A percentile compares a stretch with the other conserved stretches of the same genome.
These are phyloP conservation scores for Drosophila meridionalis DNA, from an alignment of 2,888 invertebrate species.

Conservation along the genomic window DNA sequence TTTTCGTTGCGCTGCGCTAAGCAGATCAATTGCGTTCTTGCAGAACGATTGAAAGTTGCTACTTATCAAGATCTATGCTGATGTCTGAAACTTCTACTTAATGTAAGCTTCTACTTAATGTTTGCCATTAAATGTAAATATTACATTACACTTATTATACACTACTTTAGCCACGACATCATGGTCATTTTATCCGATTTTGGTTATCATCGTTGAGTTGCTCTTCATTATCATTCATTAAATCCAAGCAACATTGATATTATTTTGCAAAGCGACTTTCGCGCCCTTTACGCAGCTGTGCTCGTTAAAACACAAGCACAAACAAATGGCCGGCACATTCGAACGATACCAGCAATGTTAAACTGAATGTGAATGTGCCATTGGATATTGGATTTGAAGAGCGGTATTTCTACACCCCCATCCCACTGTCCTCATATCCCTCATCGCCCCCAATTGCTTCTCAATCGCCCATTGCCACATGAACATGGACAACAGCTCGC, in stretches of 20 bases:
- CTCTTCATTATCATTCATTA: neutral
- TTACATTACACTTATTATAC: too few relatives aligned
- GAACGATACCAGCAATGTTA: conserved; percentile 4
- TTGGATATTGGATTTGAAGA: conserved; percentile 10
- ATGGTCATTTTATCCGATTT: too few relatives aligned
- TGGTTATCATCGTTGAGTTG: too few relatives aligned
- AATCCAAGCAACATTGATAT: conserved; percentile 59
- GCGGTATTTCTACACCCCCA: neutral
- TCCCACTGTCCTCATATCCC: too few relatives aligned
- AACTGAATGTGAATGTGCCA: conserved; percentile 4
- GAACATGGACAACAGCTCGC: conserved; percentile 50
- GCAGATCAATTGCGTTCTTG: too few relatives aligned
- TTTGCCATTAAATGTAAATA: too few relatives aligned
- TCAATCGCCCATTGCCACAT: conserved; percentile 13
- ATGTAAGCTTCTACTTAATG: too few relatives aligned
- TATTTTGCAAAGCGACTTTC: conserved; percentile 76
- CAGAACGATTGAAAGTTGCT: too few relatives aligned
- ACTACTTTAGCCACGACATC: too few relatives aligned
- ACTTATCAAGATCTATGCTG: too few relatives aligned
- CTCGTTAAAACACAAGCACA: conserved; percentile 68
- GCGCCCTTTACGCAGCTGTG: conserved; percentile 64
- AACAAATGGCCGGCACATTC: conserved; percentile 38
- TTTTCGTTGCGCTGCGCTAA: too few relatives aligned
- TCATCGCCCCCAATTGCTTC: neutral
- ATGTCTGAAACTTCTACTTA: too few relatives aligned